A percentile compares a stretch with the other conserved stretches of the same genome.
Evolutionary conservation across 2,113 vertebrate species (phyloP).

Genomic region (Heterotilapia buettikoferi): DNA sequence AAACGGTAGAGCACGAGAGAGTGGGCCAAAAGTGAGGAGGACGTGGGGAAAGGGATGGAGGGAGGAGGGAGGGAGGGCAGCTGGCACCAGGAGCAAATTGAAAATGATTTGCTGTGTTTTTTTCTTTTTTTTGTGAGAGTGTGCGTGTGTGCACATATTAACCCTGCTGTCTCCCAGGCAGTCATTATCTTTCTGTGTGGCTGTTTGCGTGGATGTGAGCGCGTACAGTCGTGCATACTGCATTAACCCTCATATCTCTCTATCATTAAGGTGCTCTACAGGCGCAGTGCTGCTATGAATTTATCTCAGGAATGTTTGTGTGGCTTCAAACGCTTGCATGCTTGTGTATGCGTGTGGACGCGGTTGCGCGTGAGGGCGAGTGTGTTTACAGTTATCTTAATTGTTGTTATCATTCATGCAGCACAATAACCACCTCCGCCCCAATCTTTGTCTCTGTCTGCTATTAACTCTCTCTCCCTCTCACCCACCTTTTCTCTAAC

Average conservation of each 20-base stretch:
- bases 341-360: slow-evolving; percentile 16
- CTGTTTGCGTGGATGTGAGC: slow-evolving; percentile 19
- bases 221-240: not conserved
- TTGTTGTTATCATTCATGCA: slow-evolving; percentile 70
- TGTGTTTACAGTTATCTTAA: slow-evolving; percentile 67
- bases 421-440: slow-evolving; percentile 60
- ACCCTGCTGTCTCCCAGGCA: slow-evolving; percentile 65
- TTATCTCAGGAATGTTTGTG: not conserved
- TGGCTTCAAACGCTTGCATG: not conserved
- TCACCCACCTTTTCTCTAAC: slow-evolving; percentile 25
- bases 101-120: slow-evolving; percentile 70
- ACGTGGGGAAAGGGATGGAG: slow-evolving; percentile 36
- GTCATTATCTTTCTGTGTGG: slow-evolving; percentile 52
- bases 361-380: slow-evolving; percentile 30
- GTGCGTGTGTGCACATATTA: slow-evolving; percentile 51
- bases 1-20: slow-evolving; percentile 24
- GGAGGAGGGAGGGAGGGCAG: slow-evolving; percentile 42
- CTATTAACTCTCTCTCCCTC: slow-evolving; percentile 46
- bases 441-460: slow-evolving; percentile 54
- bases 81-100: slow-evolving; percentile 69
- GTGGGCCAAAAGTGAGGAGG: slow-evolving; percentile 38
- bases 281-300: slow-evolving; percentile 23
- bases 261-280: slow-evolving; percentile 40
- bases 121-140: not conserved
- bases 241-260: slow-evolving; percentile 49